Evolutionary conservation across 2,113 vertebrate genomes (phyloP).

Genomic region (Bufo gargarizans): DNA sequence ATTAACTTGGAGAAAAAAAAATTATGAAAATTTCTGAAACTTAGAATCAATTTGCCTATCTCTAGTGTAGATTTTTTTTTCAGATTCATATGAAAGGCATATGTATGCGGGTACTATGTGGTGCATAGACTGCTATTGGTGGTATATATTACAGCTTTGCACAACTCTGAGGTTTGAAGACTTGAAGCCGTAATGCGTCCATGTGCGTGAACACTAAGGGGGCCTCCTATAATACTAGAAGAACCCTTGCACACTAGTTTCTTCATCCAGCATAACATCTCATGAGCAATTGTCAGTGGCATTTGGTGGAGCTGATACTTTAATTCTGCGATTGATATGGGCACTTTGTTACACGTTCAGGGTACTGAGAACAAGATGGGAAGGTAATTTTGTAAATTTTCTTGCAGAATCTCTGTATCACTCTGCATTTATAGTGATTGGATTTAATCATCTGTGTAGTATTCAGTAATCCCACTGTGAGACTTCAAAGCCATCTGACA

Average conservation of each 20-base stretch:
- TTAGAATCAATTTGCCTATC: too few species aligned
- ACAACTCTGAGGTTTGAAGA: too few species aligned
- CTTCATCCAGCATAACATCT: neutral
- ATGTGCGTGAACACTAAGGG: too few species aligned
- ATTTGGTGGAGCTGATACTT: neutral
- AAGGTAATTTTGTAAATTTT: conserved; percentile 13
- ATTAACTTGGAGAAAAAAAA: too few species aligned
- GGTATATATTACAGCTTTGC: too few species aligned
- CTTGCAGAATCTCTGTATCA: conserved; percentile 16
- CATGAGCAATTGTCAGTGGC: neutral
- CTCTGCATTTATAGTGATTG: conserved; percentile 42
- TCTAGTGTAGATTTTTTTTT: too few species aligned
- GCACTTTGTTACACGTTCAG: neutral
- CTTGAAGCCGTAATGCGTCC: too few species aligned
- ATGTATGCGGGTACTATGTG: too few species aligned
- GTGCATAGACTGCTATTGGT: too few species aligned
- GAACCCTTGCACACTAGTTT: neutral
- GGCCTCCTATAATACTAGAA: neutral
- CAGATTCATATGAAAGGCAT: too few species aligned
- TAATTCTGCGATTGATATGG: conserved; percentile 30
- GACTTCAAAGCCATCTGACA: conserved; percentile 43
- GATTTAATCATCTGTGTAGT: conserved; percentile 55
- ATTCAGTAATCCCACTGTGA: conserved; percentile 52
- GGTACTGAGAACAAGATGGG: conserved; percentile 1
- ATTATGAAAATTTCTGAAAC: too few species aligned